A percentile compares a stretch with the other conserved stretches of the same genome.
phyloP scores from a whole-genome alignment of 2,797 vertebrate species.

The Loriculus beryllinus region DNA sequence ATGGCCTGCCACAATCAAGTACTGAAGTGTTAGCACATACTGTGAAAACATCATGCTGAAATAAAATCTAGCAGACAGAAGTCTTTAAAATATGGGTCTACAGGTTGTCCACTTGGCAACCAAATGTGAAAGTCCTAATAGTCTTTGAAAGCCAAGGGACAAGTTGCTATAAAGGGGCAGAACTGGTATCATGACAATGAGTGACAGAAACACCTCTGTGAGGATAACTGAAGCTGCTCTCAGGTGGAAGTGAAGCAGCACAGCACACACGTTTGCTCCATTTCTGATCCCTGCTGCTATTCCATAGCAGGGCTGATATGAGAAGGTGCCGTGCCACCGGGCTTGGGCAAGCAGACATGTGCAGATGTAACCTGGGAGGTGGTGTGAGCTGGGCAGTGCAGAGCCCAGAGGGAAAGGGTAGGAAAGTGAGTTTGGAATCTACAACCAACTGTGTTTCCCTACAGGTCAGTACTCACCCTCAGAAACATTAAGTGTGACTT shows the following conservation, averaged over 20 bases:
- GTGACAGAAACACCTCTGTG: neutral
- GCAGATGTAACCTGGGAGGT: neutral
- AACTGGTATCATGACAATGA: neutral
- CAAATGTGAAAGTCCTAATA: neutral
- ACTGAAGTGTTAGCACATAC: neutral
- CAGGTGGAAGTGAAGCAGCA: neutral
- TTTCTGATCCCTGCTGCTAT: neutral
- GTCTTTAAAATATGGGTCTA: neutral
- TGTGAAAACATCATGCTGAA: neutral
- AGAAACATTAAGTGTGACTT: neutral
- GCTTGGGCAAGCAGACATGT: neutral
- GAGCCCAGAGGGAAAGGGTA: neutral
- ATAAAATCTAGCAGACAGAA: neutral
- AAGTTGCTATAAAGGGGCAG: neutral
- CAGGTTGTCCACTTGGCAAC: neutral
- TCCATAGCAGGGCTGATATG: neutral
- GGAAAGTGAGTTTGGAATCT: neutral
- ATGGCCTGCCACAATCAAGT: neutral
- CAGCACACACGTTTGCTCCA: fast-evolving
- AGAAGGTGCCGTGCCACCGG: fast-evolving
- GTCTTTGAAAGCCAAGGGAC: neutral
- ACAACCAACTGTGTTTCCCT: fast-evolving
- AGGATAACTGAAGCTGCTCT: neutral
- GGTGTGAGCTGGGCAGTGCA: neutral
- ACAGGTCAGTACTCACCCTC: neutral